Percentiles rank a stretch among this genome's conserved stretches.
These are phyloP conservation scores for Rhagonycha fulva DNA, from an alignment of 2,888 invertebrate genomes.

Conservation along the genomic window DNA sequence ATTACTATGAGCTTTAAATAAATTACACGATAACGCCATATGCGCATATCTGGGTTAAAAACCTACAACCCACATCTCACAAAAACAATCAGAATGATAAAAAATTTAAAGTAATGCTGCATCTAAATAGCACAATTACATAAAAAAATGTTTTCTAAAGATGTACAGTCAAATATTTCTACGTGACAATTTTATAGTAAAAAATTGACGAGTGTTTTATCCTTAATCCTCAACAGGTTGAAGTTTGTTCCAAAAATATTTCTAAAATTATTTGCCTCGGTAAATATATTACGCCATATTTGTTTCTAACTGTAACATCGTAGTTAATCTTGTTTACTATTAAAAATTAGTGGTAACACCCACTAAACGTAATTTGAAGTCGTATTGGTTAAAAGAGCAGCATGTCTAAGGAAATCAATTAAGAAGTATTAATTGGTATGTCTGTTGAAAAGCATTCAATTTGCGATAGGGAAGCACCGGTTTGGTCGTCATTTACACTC, in stretches of 20 bases:
- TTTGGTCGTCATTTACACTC: neutral
- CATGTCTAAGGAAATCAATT: constrained; percentile 6
- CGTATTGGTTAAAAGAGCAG: neutral
- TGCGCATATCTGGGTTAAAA: neutral
- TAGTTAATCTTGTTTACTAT: neutral
- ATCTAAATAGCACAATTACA: neutral
- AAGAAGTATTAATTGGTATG: constrained; percentile 4
- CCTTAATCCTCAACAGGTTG: neutral
- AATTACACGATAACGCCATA: no score
- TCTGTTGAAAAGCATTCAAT: constrained; percentile 1
- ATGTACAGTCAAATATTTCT: neutral
- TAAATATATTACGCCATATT: neutral
- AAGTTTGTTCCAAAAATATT: neutral
- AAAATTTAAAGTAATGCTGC: neutral
- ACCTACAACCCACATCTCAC: no score
- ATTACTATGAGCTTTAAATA: no score
- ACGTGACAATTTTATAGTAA: neutral
- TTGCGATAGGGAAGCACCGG: neutral
- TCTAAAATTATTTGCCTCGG: neutral
- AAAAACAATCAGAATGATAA: neutral
- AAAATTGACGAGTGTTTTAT: neutral
- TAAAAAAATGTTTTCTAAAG: neutral
- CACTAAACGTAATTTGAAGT: neutral
- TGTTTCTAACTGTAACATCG: neutral
- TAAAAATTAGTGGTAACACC: neutral